Percentiles rank a stretch among this genome's conserved stretches.
Conservation (phyloP, 2,888 invertebrate species). For the Eupithecia tripunctaria region DNA sequence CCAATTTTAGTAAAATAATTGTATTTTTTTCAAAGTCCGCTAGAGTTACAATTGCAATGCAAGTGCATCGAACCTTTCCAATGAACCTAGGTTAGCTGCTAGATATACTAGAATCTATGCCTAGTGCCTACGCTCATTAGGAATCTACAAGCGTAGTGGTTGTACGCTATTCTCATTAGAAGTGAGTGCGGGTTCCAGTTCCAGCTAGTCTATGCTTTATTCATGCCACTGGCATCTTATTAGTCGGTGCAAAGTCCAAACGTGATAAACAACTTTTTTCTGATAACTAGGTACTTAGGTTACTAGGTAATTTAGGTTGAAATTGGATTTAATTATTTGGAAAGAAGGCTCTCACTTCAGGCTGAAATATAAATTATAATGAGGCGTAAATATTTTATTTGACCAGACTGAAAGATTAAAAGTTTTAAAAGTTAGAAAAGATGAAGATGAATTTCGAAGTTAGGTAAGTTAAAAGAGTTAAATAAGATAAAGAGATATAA, state of each 20-base stretch:
- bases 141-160: slow-evolving; percentile 27
- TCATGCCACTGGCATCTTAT: slow-evolving; percentile 17
- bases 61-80: slow-evolving; percentile 5
- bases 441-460: too few relatives aligned
- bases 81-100: not conserved
- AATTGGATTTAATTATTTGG: not conserved
- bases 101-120: not conserved
- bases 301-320: too few relatives aligned
- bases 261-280: not conserved
- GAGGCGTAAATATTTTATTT: too few relatives aligned
- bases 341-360: not conserved
- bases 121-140: slow-evolving; percentile 27
- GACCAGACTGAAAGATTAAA: too few relatives aligned
- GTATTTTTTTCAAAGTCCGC: not conserved
- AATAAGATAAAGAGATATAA: too few relatives aligned
- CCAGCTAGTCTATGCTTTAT: slow-evolving; percentile 21
- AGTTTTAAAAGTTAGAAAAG: too few relatives aligned
- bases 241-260: not conserved
- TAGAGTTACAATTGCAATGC: not conserved
- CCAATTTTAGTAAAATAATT: not conserved
- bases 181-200: slow-evolving; percentile 10
- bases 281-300: too few relatives aligned
- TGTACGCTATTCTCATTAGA: slow-evolving; percentile 31
- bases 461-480: too few relatives aligned
- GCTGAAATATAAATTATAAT: too few relatives aligned